phyloP scores from a whole-genome alignment of 1,140 invertebrate genomes.

The Aphidius gifuensis region DNA sequence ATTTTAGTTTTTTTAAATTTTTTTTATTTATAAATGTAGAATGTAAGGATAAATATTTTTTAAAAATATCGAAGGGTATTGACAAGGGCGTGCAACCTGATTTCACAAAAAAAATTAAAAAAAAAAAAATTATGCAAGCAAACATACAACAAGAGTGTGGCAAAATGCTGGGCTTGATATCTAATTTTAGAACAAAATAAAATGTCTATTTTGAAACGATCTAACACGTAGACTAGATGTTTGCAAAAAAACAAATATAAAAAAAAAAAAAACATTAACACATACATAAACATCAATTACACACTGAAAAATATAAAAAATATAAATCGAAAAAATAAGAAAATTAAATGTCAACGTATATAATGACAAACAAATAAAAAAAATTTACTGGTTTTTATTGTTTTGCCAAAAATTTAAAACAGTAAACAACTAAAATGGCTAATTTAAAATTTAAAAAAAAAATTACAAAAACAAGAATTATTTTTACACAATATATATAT shows the following conservation, averaged over 20 bases:
- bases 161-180: slow-evolving; percentile 13
- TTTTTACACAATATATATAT: too few relatives aligned
- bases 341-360: background rate
- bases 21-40: too few relatives aligned
- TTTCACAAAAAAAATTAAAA: too few relatives aligned
- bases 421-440: too few relatives aligned
- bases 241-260: too few relatives aligned
- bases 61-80: background rate
- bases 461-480: too few relatives aligned
- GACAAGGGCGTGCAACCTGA: background rate
- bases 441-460: too few relatives aligned
- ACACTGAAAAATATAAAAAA: slow-evolving; percentile 2
- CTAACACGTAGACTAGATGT: slow-evolving; percentile 11
- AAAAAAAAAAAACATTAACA: too few relatives aligned
- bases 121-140: slow-evolving; percentile 18
- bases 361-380: background rate
- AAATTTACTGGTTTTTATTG: too few relatives aligned
- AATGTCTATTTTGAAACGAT: slow-evolving; percentile 18
- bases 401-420: too few relatives aligned
- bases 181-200: slow-evolving; percentile 21
- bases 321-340: background rate
- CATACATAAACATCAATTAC: slow-evolving; percentile 2
- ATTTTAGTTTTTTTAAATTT: too few relatives aligned
- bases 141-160: background rate
- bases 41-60: background rate